Conservation (phyloP, 2,888 invertebrate species). For the Leptopilina drosophilae region DNA sequence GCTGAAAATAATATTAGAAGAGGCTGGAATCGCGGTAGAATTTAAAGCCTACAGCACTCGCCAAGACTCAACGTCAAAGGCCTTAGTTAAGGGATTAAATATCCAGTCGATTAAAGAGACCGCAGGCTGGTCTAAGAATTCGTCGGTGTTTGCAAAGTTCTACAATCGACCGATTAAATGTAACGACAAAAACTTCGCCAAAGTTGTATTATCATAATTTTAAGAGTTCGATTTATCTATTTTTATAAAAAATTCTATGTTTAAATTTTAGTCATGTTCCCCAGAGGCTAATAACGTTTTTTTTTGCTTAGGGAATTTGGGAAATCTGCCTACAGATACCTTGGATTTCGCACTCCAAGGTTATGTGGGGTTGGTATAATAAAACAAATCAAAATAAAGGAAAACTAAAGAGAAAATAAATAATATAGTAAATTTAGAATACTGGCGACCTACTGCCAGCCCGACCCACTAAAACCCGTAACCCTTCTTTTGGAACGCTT, state of each 20-base stretch:
- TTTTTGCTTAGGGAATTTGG: no score
- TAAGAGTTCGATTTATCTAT: neutral
- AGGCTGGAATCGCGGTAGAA: conserved; percentile 32
- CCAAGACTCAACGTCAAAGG: conserved; percentile 53
- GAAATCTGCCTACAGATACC: no score
- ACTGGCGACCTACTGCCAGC: no score
- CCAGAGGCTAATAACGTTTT: no score
- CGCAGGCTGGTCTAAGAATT: conserved; percentile 50
- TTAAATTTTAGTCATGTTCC: neutral
- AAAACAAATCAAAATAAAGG: no score
- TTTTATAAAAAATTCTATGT: neutral
- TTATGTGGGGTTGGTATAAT: no score
- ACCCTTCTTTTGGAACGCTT: no score
- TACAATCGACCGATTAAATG: conserved; percentile 46
- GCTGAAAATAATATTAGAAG: conserved; percentile 43
- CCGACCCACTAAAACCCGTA: no score
- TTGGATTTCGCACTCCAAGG: no score
- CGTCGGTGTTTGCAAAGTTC: conserved; percentile 42
- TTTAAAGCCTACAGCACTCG: conserved; percentile 51
- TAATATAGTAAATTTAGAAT: no score
- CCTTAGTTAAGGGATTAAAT: conserved; percentile 45
- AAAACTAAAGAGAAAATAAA: no score
- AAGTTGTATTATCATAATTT: neutral
- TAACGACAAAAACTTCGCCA: neutral
- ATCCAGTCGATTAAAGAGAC: conserved; percentile 46